phyloP scores from a whole-genome alignment of 2,888 invertebrate species.

The Troilus luridus region DNA sequence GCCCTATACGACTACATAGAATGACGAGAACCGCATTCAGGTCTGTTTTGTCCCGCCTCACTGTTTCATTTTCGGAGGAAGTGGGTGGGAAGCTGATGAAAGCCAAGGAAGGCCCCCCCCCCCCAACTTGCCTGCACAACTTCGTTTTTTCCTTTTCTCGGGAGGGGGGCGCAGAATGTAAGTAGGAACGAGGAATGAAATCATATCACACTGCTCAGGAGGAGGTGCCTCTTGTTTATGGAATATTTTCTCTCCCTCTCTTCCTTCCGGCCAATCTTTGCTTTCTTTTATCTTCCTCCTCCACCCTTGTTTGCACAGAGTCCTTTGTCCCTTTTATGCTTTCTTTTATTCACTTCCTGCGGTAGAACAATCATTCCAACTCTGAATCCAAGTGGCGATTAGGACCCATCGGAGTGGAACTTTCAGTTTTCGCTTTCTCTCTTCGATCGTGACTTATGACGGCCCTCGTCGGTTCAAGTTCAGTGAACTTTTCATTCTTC shows the following conservation, averaged over 20 bases:
- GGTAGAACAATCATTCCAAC: background rate
- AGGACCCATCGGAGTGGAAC: background rate
- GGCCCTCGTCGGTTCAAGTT: background rate
- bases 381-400: background rate
- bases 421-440: background rate
- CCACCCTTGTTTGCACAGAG: background rate
- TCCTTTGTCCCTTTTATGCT: background rate
- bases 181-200: background rate
- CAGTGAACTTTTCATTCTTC: conserved; percentile 13
- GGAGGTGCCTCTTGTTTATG: conserved; percentile 6
- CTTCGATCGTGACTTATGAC: conserved; percentile 9
- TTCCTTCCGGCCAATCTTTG: background rate
- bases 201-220: background rate
- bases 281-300: background rate
- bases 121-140: background rate
- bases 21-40: background rate
- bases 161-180: background rate
- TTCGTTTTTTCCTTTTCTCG: conserved; percentile 13
- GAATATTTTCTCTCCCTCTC: background rate
- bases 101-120: background rate
- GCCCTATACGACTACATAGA: background rate
- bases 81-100: background rate
- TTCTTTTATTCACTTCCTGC: background rate
- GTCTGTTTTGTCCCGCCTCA: background rate
- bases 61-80: background rate